A percentile compares a stretch with the other conserved stretches of the same genome.
phyloP scores from a whole-genome alignment of 2,888 invertebrate species.

The Thalpophila matura region DNA sequence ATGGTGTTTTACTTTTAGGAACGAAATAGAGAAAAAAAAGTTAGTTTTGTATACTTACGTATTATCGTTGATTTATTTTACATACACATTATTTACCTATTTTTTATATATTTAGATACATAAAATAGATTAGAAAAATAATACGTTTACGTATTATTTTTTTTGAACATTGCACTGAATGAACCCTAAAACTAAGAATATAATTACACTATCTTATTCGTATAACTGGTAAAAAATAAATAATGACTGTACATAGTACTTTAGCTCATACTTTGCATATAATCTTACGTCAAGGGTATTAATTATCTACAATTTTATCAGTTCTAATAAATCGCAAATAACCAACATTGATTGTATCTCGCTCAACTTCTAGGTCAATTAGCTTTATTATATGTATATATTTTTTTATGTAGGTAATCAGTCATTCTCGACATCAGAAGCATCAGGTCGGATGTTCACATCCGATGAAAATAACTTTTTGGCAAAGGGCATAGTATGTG shows the following conservation, averaged over 20 bases:
- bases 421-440: too few relatives aligned
- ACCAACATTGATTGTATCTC: background rate
- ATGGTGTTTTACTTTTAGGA: background rate
- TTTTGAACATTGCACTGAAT: too few relatives aligned
- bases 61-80: too few relatives aligned
- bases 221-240: constrained; percentile 27
- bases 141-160: too few relatives aligned
- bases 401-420: background rate
- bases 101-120: too few relatives aligned
- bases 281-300: background rate
- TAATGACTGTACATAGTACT: background rate
- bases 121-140: too few relatives aligned
- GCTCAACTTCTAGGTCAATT: background rate
- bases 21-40: background rate
- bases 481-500: too few relatives aligned
- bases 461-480: too few relatives aligned
- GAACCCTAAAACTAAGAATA: constrained; percentile 26
- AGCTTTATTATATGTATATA: background rate
- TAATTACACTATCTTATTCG: constrained; percentile 26
- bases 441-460: too few relatives aligned
- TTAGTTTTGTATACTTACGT: background rate
- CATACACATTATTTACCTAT: too few relatives aligned
- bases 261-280: background rate
- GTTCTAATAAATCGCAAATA: too few relatives aligned
- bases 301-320: too few relatives aligned